A percentile compares a stretch with the other conserved stretches of the same genome.
phyloP scores from a whole-genome alignment of 2,113 vertebrate genomes.

The Pachyramphus minor region DNA sequence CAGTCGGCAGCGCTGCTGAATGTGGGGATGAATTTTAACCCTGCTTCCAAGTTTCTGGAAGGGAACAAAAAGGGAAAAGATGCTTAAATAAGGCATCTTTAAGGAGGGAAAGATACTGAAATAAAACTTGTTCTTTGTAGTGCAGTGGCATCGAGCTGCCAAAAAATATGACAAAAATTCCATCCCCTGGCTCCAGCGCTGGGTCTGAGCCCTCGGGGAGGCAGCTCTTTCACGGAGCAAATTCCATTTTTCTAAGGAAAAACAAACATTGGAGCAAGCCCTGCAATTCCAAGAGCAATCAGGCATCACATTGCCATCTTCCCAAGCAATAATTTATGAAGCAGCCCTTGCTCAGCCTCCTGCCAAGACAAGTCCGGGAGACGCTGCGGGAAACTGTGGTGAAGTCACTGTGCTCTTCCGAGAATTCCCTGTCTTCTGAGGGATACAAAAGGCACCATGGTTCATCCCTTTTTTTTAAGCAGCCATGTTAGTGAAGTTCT shows the following conservation, averaged over 20 bases:
- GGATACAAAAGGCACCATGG: neutral
- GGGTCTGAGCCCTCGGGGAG: neutral
- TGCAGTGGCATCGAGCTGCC: neutral
- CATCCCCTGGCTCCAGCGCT: rapidly evolving
- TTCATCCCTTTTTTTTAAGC: neutral
- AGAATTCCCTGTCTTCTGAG: neutral
- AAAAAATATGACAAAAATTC: neutral
- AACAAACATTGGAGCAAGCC: neutral
- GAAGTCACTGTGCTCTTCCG: neutral
- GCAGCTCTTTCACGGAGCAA: neutral
- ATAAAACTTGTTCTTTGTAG: neutral
- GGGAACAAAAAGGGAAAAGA: neutral
- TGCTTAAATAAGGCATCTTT: neutral
- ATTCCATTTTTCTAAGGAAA: neutral
- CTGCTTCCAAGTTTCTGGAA: neutral
- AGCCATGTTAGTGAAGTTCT: rapidly evolving
- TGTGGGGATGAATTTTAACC: neutral
- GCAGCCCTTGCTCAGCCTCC: neutral
- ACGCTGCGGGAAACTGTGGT: neutral
- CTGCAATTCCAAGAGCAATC: neutral
- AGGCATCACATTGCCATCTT: neutral
- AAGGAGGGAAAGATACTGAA: neutral
- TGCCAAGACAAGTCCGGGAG: neutral
- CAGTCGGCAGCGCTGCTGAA: rapidly evolving
- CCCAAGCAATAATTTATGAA: neutral